Percentiles rank a stretch among this genome's conserved stretches.
phyloP scores from a whole-genome alignment of 2,888 invertebrate genomes.

The Choristoneura rosaceana region DNA sequence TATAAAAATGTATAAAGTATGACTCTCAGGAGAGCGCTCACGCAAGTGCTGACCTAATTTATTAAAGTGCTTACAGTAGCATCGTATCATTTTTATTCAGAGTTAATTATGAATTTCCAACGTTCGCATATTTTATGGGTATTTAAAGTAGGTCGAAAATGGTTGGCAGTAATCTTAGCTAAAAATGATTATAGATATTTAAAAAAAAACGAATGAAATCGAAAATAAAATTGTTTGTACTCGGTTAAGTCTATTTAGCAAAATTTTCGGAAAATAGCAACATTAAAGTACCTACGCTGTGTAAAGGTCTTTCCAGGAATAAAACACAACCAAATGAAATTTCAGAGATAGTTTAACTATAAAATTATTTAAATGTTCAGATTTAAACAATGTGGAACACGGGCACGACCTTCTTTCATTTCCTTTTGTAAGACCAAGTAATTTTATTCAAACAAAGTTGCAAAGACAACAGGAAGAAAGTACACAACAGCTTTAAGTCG shows the following conservation, averaged over 20 bases:
- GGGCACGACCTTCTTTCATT: background rate
- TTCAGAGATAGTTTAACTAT: too few relatives aligned
- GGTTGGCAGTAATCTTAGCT: too few relatives aligned
- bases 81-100: background rate
- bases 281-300: too few relatives aligned
- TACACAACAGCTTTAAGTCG: background rate
- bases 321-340: too few relatives aligned
- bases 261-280: too few relatives aligned
- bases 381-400: background rate
- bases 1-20: conserved; percentile 17
- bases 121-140: background rate
- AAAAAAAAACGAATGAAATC: too few relatives aligned
- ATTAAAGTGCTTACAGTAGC: conserved; percentile 3
- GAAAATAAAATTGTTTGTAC: too few relatives aligned
- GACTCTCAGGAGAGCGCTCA: conserved; percentile 19
- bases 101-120: background rate
- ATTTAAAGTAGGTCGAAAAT: background rate
- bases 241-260: too few relatives aligned
- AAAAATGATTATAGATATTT: too few relatives aligned
- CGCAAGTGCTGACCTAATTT: conserved; percentile 19
- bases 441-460: background rate
- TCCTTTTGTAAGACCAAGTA: background rate
- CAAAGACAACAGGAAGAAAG: conserved; percentile 1
- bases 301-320: too few relatives aligned
- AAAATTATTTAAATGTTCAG: too few relatives aligned